Evolutionary conservation across 1,140 invertebrate species (phyloP).

Genomic region (Drosophila sturtevanti): DNA sequence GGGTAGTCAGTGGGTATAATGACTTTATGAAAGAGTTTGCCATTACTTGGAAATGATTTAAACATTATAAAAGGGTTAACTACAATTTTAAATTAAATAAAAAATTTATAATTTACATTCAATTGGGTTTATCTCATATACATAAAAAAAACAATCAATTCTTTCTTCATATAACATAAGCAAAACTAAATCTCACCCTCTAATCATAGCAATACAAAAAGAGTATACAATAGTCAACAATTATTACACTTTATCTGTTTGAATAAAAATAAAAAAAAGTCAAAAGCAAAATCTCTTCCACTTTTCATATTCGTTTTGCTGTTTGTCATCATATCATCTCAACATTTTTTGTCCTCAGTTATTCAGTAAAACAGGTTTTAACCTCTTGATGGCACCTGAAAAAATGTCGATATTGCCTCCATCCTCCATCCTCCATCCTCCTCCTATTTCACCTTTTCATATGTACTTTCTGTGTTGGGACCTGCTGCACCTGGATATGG

Average conservation of each 20-base stretch:
- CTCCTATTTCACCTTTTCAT: background rate
- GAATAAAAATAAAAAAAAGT: too few species aligned
- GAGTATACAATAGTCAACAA: slow-evolving; percentile 9
- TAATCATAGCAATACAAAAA: background rate
- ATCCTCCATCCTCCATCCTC: background rate
- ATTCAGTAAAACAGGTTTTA: slow-evolving; percentile 59
- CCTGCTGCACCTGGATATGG: background rate
- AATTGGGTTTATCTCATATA: too few species aligned
- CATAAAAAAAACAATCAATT: too few species aligned
- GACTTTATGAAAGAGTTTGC: background rate
- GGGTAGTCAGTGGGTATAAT: slow-evolving; percentile 1
- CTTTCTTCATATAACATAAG: too few species aligned
- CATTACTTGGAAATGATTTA: background rate
- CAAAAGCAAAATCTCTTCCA: background rate
- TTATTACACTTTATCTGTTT: too few species aligned
- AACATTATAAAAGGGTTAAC: background rate
- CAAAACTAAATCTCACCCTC: too few species aligned
- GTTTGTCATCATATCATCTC: slow-evolving; percentile 51
- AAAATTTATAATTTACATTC: too few species aligned
- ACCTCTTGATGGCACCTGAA: slow-evolving; percentile 28
- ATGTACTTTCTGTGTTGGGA: background rate
- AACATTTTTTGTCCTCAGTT: slow-evolving; percentile 43
- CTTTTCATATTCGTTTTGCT: slow-evolving; percentile 44
- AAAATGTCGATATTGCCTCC: slow-evolving; percentile 24
- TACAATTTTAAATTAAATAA: background rate